phyloP scores from a whole-genome alignment of 2,113 vertebrate species.

The Dipodomys spectabilis region DNA sequence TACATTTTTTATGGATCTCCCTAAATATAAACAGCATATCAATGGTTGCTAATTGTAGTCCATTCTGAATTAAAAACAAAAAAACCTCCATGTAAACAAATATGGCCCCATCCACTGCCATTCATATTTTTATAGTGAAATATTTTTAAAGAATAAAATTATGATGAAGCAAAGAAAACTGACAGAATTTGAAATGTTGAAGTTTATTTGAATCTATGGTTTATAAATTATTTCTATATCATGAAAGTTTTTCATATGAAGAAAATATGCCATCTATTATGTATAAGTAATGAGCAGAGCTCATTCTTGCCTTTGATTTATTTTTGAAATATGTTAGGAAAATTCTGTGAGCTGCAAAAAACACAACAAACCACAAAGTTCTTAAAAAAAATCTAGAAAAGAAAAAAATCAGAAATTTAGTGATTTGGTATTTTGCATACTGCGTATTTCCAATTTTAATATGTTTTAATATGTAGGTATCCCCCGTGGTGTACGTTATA shows the following conservation, averaged over 20 bases:
- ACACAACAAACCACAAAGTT: background rate
- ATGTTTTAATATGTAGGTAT: slow-evolving; percentile 1
- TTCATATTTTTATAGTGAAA: background rate
- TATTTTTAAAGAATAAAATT: slow-evolving; percentile 23
- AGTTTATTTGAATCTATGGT: slow-evolving; percentile 33
- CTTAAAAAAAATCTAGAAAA: slow-evolving; percentile 2
- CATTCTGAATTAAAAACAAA: background rate
- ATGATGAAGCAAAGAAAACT: background rate
- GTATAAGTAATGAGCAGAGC: slow-evolving; percentile 53
- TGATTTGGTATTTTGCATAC: background rate
- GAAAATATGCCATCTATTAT: slow-evolving; percentile 54
- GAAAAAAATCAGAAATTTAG: background rate
- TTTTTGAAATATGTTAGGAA: slow-evolving; percentile 62
- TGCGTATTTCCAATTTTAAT: background rate
- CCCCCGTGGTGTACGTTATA: background rate
- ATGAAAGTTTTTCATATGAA: slow-evolving; percentile 46
- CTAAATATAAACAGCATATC: background rate
- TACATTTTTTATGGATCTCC: background rate
- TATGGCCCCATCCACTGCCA: no score
- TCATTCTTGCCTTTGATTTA: slow-evolving; percentile 66
- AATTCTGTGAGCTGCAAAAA: slow-evolving; percentile 28
- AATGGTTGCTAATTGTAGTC: background rate
- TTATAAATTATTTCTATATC: slow-evolving; percentile 59
- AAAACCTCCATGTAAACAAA: background rate
- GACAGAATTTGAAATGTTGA: background rate